Evolutionary conservation across 1,140 invertebrate species (phyloP).

Genomic region (Chlorops oryzae): DNA sequence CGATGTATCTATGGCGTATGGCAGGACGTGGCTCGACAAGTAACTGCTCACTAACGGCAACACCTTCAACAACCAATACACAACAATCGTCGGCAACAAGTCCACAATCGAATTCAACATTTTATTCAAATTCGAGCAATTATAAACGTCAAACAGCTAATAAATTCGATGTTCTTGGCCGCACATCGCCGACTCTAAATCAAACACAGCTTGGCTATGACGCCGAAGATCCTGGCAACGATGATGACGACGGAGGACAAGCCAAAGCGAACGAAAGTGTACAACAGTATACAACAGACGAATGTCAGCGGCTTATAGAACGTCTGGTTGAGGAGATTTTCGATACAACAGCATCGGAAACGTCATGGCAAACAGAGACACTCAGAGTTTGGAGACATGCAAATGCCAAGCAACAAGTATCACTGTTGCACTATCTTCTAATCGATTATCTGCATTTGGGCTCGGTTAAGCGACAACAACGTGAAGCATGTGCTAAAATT

Average conservation of each 20-base stretch:
- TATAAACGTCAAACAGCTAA: no score
- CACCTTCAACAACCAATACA: no score
- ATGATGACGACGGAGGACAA: neutral
- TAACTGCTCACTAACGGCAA: no score
- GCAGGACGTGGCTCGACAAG: no score
- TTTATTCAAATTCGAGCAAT: no score
- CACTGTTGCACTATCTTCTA: constrained; percentile 22
- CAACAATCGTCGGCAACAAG: no score
- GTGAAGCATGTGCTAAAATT: constrained; percentile 26
- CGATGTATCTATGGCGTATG: constrained; percentile 32
- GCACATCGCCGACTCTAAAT: no score
- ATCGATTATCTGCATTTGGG: constrained; percentile 31
- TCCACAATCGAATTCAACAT: no score
- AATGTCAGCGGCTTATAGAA: constrained; percentile 27
- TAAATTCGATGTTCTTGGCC: no score
- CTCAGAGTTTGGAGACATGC: constrained; percentile 21
- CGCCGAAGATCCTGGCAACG: no score
- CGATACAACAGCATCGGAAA: constrained; percentile 10
- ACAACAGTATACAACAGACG: constrained; percentile 13
- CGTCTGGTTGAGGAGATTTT: constrained; percentile 31
- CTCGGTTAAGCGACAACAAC: constrained; percentile 24
- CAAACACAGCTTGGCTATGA: no score
- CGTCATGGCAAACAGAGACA: constrained; percentile 26
- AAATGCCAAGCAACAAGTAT: constrained; percentile 21
- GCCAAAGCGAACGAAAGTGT: neutral